Percentiles rank a stretch among this genome's conserved stretches.
Evolutionary conservation across 64 coral and sea anemone species (phyloP).

Genomic region (Actinia equina): DNA sequence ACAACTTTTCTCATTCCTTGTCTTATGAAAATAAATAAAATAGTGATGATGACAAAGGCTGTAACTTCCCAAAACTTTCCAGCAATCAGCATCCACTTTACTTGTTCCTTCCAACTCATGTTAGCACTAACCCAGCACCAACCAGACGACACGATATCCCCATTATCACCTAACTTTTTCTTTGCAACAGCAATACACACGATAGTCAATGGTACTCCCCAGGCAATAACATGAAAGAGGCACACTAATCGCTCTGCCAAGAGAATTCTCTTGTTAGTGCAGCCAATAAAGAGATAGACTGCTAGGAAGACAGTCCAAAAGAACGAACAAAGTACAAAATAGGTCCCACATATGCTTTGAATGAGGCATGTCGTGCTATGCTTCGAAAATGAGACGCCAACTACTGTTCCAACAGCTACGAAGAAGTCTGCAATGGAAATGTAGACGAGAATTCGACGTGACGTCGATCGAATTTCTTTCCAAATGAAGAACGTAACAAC

Average conservation of each 20-base stretch:
- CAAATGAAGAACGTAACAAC: slow-evolving; percentile 75
- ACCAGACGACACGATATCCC: slow-evolving; percentile 39
- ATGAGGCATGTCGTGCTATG: slow-evolving; percentile 28
- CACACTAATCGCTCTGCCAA: slow-evolving; percentile 71
- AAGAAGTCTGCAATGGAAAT: slow-evolving; percentile 91
- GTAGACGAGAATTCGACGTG: slow-evolving; percentile 77
- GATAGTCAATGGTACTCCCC: slow-evolving; percentile 67
- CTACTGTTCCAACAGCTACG: slow-evolving; percentile 42
- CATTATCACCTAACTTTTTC: slow-evolving; percentile 57
- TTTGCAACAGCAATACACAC: slow-evolving; percentile 26
- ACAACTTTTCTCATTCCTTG: slow-evolving; percentile 51
- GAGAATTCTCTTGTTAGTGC: slow-evolving; percentile 38
- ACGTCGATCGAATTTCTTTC: slow-evolving; percentile 72
- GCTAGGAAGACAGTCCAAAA: slow-evolving; percentile 94
- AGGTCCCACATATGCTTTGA: slow-evolving; percentile 76
- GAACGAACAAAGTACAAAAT: slow-evolving; percentile 77
- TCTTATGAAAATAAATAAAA: slow-evolving; percentile 64
- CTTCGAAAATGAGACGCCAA: slow-evolving; percentile 7
- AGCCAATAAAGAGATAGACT: slow-evolving; percentile 51
- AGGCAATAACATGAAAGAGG: slow-evolving; percentile 63
- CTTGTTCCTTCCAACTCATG: background rate
- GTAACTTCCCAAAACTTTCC: slow-evolving; percentile 89
- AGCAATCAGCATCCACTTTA: slow-evolving; percentile 74
- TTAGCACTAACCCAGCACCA: slow-evolving; percentile 82
- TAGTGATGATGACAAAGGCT: slow-evolving; percentile 57